Base-by-base conservation (phyloP, 2,797 vertebrate species). In the Triplophysa bombifrons region DNA sequence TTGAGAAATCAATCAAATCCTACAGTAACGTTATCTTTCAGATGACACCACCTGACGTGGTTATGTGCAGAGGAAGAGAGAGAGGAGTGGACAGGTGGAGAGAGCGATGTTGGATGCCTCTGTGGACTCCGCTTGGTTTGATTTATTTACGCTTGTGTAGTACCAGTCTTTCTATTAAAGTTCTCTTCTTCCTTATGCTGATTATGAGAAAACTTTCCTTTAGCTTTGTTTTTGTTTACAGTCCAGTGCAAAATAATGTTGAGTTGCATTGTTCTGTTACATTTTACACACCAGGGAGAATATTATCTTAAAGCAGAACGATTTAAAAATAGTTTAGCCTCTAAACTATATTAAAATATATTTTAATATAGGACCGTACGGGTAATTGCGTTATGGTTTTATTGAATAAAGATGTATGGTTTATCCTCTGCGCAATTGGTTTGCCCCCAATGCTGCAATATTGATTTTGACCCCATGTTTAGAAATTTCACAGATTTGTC, bases 1-100 rank as follows among this genome's bases (percentile, higher is more conserved):
- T 66, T 34, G 41, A 46, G n/a, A 83, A 80, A 73, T 70, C 72
- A 80, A 44, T 76, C 72, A 73, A 67, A 71, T 34, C 50, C 13
- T 19, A 72, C 50, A 72, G 25, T 30, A 11, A 27, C 2, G 46
- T 65, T 74, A 61, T 76, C 64, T 76, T 73, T 16, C 78, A 64
- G 67, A 78, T 72, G 72, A 83, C 66, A 71, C 22, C 25, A 53
- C 76, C 76, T 67, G 61, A 72, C 66, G 4, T 16, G 34, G 4
- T 20, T 19, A 66, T 10, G 44, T 68, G 53, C 17, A 48, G 34
- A 44, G 61, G 8, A 27, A 30, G 13, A 16, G 27, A 60, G 61
- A 30, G 63, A 68, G 10, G 12, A 27, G 25, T 27, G 25, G 25
- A 34, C 17, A 75, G 58, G n/a, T 0, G 61, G 77, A 74, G 22